A percentile compares a stretch with the other conserved stretches of the same genome.
Conservation (phyloP, 1,140 invertebrate genomes). For the Cotesia chilonis region DNA sequence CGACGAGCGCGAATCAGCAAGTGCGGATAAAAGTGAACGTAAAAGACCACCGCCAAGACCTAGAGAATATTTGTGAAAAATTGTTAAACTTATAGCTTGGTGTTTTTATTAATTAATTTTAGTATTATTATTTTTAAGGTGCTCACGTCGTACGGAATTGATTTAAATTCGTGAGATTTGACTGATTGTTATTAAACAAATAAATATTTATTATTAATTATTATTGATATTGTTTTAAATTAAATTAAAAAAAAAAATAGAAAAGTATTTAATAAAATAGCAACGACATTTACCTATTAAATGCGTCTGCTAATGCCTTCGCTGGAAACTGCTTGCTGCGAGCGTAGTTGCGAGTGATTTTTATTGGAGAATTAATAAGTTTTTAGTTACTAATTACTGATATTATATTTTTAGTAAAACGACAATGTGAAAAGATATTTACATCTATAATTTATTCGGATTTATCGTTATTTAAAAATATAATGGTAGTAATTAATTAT, state of each 20-base stretch:
- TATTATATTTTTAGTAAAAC: too few species aligned
- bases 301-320: constrained; percentile 17
- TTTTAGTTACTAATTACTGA: too few species aligned
- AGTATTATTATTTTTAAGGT: too few species aligned
- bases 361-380: not conserved
- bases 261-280: not conserved
- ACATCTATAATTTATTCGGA: too few species aligned
- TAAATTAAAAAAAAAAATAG: not conserved
- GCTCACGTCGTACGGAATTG: too few species aligned
- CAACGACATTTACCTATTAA: constrained; percentile 6
- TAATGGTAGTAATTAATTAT: too few species aligned
- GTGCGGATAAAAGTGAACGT: constrained; percentile 49
- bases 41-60: constrained; percentile 61
- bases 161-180: too few species aligned
- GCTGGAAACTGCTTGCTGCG: constrained; percentile 19
- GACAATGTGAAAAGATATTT: too few species aligned
- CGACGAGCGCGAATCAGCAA: constrained; percentile 50
- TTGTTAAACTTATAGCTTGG: constrained; percentile 23
- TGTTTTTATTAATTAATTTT: too few species aligned
- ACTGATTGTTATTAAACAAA: too few species aligned
- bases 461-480: too few species aligned
- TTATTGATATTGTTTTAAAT: not conserved
- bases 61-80: constrained; percentile 64
- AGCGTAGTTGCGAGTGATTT: constrained; percentile 16
- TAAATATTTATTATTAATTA: too few species aligned